These are phyloP conservation scores for Bufo gargarizans DNA, from an alignment of 2,113 vertebrate genomes.

Conservation along the genomic window DNA sequence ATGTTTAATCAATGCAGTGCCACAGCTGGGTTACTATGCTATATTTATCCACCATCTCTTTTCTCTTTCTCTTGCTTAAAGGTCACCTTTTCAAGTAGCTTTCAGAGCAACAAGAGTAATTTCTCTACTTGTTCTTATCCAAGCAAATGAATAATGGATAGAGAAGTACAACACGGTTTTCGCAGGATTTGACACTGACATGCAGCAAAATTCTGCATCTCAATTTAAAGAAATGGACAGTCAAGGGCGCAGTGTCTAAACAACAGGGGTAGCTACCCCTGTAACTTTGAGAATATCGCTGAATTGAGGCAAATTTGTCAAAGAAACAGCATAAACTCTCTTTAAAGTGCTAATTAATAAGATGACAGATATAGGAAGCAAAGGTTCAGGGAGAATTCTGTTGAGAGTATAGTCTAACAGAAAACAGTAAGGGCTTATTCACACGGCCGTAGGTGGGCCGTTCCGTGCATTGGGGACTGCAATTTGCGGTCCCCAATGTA, in stretches of 20 bases:
- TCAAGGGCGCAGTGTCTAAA: constrained; percentile 10
- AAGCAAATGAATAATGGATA: constrained; percentile 57
- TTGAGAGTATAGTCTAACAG: not conserved
- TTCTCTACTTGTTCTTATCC: constrained; percentile 54
- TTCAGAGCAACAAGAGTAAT: constrained; percentile 58
- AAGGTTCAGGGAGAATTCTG: not conserved
- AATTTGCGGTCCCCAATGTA: too few relatives aligned
- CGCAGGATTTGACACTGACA: constrained; percentile 57
- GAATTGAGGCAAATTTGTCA: not conserved
- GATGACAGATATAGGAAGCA: not conserved
- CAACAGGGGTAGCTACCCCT: not conserved
- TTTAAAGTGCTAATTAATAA: constrained; percentile 9
- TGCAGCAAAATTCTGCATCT: constrained; percentile 40
- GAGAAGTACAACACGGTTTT: constrained; percentile 37
- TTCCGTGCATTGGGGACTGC: too few relatives aligned
- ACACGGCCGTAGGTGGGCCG: too few relatives aligned
- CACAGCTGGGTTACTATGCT: constrained; percentile 50
- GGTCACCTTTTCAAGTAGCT: constrained; percentile 61
- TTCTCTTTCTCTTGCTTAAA: constrained; percentile 51
- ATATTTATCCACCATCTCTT: constrained; percentile 52
- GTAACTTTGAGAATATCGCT: not conserved
- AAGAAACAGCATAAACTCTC: not conserved
- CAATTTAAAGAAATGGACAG: constrained; percentile 28
- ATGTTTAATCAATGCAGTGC: constrained; percentile 55
- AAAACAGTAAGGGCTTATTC: not conserved